Percentiles rank a stretch among this genome's conserved stretches.
These are phyloP conservation scores for Xiphorhynchus erythropygius DNA, from an alignment of 2,797 vertebrate genomes.

Conservation along the genomic window DNA sequence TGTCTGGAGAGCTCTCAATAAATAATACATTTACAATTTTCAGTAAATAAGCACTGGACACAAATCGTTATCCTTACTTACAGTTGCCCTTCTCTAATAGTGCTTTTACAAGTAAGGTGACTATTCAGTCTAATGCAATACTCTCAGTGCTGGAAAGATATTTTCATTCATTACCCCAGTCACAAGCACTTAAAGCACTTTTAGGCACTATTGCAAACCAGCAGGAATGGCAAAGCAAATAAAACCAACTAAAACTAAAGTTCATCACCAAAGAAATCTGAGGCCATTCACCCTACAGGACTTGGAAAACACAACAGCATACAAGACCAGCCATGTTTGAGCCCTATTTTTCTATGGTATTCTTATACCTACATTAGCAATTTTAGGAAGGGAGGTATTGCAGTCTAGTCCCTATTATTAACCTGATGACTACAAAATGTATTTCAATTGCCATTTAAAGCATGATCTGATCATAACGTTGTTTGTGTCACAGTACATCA, in stretches of 20 bases:
- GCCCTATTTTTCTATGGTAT: background rate
- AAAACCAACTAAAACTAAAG: conserved; percentile 75
- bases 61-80: conserved; percentile 93
- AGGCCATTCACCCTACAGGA: conserved; percentile 69
- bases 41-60: conserved; percentile 96
- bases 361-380: background rate
- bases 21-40: conserved; percentile 99
- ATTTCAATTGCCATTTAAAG: conserved; percentile 12
- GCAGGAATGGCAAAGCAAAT: conserved; percentile 74
- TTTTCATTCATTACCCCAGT: conserved; percentile 99
- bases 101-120: conserved; percentile 99
- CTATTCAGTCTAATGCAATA: conserved; percentile 96
- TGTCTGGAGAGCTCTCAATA: conserved; percentile 93
- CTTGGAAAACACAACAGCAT: conserved; percentile 61
- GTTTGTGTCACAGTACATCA: conserved; percentile 23
- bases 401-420: background rate
- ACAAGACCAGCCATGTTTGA: background rate
- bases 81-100: conserved; percentile 87
- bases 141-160: conserved; percentile 88
- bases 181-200: conserved; percentile 99
- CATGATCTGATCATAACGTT: background rate
- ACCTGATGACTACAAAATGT: background rate
- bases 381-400: background rate
- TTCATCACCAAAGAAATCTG: conserved; percentile 73
- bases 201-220: conserved; percentile 89